Conservation (phyloP, 1,140 invertebrate genomes). For the Sogatella furcifera region DNA sequence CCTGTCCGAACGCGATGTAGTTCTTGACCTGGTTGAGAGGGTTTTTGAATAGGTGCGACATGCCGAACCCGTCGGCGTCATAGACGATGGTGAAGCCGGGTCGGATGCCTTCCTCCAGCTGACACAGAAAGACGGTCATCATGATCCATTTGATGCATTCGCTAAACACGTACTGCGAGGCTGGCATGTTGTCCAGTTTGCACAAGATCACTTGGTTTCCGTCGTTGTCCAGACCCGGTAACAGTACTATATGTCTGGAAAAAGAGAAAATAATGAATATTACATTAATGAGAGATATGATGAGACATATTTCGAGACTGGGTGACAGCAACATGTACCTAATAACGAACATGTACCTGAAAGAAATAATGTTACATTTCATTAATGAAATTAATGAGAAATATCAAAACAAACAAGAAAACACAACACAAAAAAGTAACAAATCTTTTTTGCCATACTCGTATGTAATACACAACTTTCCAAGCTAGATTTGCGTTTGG, state of each 20-base stretch:
- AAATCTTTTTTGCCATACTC: too few relatives aligned
- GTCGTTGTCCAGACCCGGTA: constrained; percentile 17
- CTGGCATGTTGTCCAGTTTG: constrained; percentile 27
- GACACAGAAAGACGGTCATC: constrained; percentile 18
- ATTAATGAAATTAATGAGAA: too few relatives aligned
- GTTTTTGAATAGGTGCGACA: constrained; percentile 20
- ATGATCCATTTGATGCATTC: constrained; percentile 28
- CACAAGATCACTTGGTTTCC: constrained; percentile 21
- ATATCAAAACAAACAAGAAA: too few relatives aligned
- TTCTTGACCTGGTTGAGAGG: constrained; percentile 17
- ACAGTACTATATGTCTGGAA: constrained; percentile 16
- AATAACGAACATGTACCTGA: too few relatives aligned
- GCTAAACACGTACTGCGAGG: constrained; percentile 43
- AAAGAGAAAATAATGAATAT: too few relatives aligned
- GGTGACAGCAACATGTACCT: too few relatives aligned
- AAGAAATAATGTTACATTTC: too few relatives aligned
- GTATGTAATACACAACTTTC: too few relatives aligned
- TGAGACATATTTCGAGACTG: too few relatives aligned
- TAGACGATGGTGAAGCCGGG: constrained; percentile 23
- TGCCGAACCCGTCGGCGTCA: constrained; percentile 21
- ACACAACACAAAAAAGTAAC: too few relatives aligned
- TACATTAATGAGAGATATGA: too few relatives aligned
- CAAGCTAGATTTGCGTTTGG: too few relatives aligned
- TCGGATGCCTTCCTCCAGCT: constrained; percentile 18
- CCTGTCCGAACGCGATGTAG: constrained; percentile 21